Base-by-base conservation (phyloP, 1,140 invertebrate genomes). In the Drosophila triauraria region DNA sequence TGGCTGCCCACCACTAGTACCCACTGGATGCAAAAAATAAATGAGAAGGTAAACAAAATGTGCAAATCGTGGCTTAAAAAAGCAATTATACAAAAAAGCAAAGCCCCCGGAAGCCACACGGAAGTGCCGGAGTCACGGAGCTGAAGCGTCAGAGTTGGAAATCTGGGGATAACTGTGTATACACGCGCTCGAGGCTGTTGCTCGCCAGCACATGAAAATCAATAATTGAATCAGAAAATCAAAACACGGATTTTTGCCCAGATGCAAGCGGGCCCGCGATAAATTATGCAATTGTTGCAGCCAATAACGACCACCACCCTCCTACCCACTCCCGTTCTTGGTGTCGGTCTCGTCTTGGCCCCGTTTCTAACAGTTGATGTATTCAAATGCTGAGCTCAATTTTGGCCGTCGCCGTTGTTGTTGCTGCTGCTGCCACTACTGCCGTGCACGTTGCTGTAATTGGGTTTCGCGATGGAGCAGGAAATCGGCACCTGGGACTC, bases 401-500 rank as follows among this genome's bases (percentile, higher is more conserved):
- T 63, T 71, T 54, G 54, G 70, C 38, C 58, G 59, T 46, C 54
- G 75, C 40, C 53, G 64, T 80, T 76, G 67, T 63, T 67, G 59
- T 51, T 63, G 75, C 54, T 58, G 40, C 44, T 53, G 57, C 68
- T 61, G 53, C 61, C 70, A 61, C 47, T 58, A 50, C 59, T 48
- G 70, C 69, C 78, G 58, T 80, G 47, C 60, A 77, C n/a, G 43
- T 67, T 65, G 44, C 80, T 80, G 70, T 75, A 42, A 57, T 62
- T 57, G 64, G 51, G 69, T 70, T 53, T 54, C 60, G 88, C 72
- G 72, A 78, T 93, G 91, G 92, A 93, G 80, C 86, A 92, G 78
- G 92, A 93, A 82, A 91, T 96, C 79, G 96, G 96, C 82, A 95
- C 95, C 91, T 95, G 96, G 94, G 96, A 97, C 94, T 95, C 95